Evolutionary conservation across 2,888 invertebrate genomes (phyloP).

Genomic region (Volucella zonaria): DNA sequence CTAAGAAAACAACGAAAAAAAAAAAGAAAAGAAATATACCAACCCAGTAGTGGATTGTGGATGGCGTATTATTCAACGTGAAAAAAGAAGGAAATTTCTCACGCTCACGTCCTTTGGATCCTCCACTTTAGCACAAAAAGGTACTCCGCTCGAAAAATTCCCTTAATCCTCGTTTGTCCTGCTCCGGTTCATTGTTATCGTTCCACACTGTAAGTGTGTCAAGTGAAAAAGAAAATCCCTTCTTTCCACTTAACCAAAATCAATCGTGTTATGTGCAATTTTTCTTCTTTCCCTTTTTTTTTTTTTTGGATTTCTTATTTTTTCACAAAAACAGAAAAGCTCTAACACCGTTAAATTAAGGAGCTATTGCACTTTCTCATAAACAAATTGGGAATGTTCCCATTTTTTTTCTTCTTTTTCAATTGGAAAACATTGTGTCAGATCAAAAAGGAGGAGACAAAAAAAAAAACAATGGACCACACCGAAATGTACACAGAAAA

Average conservation of each 20-base stretch:
- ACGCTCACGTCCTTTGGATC: slow-evolving; percentile 1
- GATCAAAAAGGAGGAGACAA: neutral
- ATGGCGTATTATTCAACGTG: neutral
- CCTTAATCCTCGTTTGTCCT: slow-evolving; percentile 52
- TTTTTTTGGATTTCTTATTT: neutral
- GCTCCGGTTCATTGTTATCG: slow-evolving; percentile 61
- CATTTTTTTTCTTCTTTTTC: slow-evolving; percentile 32
- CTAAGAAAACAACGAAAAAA: slow-evolving; percentile 1
- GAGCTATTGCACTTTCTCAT: slow-evolving; percentile 4
- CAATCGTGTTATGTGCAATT: neutral
- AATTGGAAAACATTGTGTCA: slow-evolving; percentile 44
- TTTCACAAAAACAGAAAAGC: neutral
- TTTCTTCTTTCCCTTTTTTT: neutral
- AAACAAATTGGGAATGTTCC: slow-evolving; percentile 21
- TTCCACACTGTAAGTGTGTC: slow-evolving; percentile 61
- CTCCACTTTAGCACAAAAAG: slow-evolving; percentile 13
- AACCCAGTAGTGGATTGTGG: slow-evolving; percentile 28
- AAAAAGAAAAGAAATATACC: neutral
- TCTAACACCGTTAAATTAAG: neutral
- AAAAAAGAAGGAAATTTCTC: neutral
- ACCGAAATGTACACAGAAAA: slow-evolving; percentile 65
- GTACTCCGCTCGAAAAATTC: slow-evolving; percentile 29
- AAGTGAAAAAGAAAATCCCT: slow-evolving; percentile 47
- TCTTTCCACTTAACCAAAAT: neutral
- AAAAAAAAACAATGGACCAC: slow-evolving; percentile 44